A percentile compares a stretch with the other conserved stretches of the same genome.
These are phyloP conservation scores for Drosophila sucinea DNA, from an alignment of 1,140 invertebrate genomes.

Conservation along the genomic window DNA sequence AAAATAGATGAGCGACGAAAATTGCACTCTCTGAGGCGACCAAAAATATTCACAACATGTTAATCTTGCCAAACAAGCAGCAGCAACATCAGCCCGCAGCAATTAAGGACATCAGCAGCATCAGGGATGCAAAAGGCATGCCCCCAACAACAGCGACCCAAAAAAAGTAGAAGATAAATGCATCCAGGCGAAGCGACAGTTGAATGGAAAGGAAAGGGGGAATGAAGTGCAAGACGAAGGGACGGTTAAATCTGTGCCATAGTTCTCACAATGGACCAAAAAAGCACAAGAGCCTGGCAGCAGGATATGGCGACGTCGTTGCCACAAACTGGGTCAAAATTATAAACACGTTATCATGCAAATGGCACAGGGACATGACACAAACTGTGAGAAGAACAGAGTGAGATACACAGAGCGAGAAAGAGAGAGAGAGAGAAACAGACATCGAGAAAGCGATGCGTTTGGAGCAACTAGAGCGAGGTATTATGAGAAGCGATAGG, in stretches of 20 bases:
- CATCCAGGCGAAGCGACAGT: slow-evolving; percentile 17
- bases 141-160: slow-evolving; percentile 31
- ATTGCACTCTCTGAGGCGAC: slow-evolving; percentile 4
- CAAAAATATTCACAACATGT: slow-evolving; percentile 42
- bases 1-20: slow-evolving; percentile 23
- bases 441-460: background rate
- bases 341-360: slow-evolving; percentile 80
- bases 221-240: background rate
- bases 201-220: background rate
- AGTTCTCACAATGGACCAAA: slow-evolving; percentile 36
- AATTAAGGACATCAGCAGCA: slow-evolving; percentile 72
- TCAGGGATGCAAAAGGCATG: slow-evolving; percentile 40
- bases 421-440: background rate
- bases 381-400: slow-evolving; percentile 5
- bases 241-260: slow-evolving; percentile 46
- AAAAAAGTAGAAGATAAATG: slow-evolving; percentile 57
- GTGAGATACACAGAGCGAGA: background rate
- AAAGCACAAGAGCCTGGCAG: slow-evolving; percentile 3
- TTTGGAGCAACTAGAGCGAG: slow-evolving; percentile 10
- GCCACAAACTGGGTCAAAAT: slow-evolving; percentile 74
- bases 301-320: slow-evolving; percentile 38
- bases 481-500: background rate
- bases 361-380: slow-evolving; percentile 64
- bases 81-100: slow-evolving; percentile 50
- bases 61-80: slow-evolving; percentile 40